phyloP scores from a whole-genome alignment of 2,888 invertebrate genomes.

The Drosophila kanekoi region DNA sequence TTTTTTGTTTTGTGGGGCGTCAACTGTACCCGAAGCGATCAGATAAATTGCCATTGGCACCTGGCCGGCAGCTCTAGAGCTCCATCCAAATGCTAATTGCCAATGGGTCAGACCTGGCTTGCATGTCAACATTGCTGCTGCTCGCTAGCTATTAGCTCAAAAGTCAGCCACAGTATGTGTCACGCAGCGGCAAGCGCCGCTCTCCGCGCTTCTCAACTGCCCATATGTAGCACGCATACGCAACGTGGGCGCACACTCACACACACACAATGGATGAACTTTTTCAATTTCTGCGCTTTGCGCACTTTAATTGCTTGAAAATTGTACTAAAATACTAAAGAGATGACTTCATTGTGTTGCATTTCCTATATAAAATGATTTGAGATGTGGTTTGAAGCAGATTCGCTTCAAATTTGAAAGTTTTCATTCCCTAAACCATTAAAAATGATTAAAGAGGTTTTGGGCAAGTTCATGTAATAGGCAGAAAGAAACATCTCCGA shows the following conservation, averaged over 20 bases:
- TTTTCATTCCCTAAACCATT: no score
- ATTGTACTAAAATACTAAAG: not conserved
- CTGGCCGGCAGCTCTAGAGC: constrained; percentile 38
- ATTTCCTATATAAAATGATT: not conserved
- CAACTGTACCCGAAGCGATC: constrained; percentile 59
- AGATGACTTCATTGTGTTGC: not conserved
- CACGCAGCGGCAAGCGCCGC: constrained; percentile 60
- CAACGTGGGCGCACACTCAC: constrained; percentile 32
- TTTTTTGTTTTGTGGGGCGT: constrained; percentile 34
- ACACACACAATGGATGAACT: not conserved
- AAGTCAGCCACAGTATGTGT: constrained; percentile 72
- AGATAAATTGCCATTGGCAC: constrained; percentile 69
- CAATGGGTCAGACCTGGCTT: constrained; percentile 72
- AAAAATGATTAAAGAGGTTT: no score
- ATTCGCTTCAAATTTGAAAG: no score
- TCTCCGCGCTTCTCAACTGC: constrained; percentile 31
- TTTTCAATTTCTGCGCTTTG: not conserved
- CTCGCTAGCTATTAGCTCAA: constrained; percentile 66
- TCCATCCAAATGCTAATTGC: constrained; percentile 73
- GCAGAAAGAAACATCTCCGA: no score
- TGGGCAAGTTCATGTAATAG: no score
- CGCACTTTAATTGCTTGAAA: not conserved
- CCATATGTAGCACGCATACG: constrained; percentile 48
- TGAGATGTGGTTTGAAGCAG: no score
- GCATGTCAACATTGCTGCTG: constrained; percentile 57